Evolutionary conservation across 2,113 vertebrate species (phyloP).

Genomic region (Poicephalus gulielmi): DNA sequence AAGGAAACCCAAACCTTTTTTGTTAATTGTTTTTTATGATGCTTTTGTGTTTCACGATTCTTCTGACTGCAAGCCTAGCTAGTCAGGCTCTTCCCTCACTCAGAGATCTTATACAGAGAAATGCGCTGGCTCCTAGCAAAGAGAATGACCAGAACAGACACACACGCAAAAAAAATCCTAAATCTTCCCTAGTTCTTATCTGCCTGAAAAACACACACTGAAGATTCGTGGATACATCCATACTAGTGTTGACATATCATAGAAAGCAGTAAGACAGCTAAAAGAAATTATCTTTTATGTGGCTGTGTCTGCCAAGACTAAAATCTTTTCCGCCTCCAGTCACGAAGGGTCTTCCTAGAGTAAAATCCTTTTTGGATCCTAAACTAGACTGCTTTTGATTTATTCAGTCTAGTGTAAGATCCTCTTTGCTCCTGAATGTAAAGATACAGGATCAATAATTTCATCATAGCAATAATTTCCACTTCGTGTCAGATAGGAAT

Average conservation of each 20-base stretch:
- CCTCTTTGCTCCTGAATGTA: constrained; percentile 37
- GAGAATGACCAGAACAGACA: neutral
- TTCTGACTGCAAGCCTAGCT: neutral
- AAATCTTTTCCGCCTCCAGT: constrained; percentile 23
- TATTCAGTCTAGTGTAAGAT: constrained; percentile 17
- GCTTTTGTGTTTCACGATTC: neutral
- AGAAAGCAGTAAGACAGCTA: constrained; percentile 34
- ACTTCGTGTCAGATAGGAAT: constrained; percentile 52
- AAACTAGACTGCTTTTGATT: constrained; percentile 25
- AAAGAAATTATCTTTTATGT: constrained; percentile 25
- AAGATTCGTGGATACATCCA: neutral
- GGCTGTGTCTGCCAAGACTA: constrained; percentile 36
- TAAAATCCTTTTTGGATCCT: constrained; percentile 15
- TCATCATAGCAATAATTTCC: constrained; percentile 52
- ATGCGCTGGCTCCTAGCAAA: neutral
- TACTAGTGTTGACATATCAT: constrained; percentile 12
- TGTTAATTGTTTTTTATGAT: neutral
- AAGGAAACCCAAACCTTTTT: constrained; percentile 9
- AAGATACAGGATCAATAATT: constrained; percentile 61
- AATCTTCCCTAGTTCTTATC: neutral
- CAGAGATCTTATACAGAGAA: neutral
- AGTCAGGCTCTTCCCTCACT: neutral
- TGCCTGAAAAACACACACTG: neutral
- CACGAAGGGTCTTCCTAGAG: constrained; percentile 14
- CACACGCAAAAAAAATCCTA: neutral